Percentiles rank a stretch among this genome's conserved stretches.
Evolutionary conservation across 2,888 invertebrate genomes (phyloP).

Genomic region (Platycnemis pennipes): DNA sequence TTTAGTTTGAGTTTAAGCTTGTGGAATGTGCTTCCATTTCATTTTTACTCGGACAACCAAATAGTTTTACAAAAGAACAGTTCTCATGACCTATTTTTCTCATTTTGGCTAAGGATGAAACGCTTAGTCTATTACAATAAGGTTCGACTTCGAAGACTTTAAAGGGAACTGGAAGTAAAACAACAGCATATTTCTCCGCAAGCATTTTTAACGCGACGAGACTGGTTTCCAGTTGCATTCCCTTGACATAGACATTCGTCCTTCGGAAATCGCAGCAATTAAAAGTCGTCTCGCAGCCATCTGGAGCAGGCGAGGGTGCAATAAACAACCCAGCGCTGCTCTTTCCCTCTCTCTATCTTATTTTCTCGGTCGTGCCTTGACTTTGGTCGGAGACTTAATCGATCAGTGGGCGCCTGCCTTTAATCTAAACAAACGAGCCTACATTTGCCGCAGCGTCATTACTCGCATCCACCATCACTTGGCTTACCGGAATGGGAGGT

Average conservation of each 20-base stretch:
- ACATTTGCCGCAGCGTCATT: background rate
- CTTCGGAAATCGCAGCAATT: background rate
- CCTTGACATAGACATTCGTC: background rate
- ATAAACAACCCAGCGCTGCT: background rate
- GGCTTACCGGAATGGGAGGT: background rate
- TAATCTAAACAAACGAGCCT: constrained; percentile 19
- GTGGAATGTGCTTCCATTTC: too few species aligned
- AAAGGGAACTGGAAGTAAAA: background rate
- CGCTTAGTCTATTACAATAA: too few species aligned
- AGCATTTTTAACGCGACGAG: background rate
- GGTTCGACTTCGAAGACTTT: background rate
- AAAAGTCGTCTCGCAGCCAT: background rate
- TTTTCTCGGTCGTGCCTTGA: constrained; percentile 8
- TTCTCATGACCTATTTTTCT: too few species aligned
- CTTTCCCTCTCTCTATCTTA: background rate
- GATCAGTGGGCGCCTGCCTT: background rate
- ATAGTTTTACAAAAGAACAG: too few species aligned
- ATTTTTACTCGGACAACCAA: too few species aligned
- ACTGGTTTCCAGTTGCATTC: background rate
- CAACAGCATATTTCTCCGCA: background rate
- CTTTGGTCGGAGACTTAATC: constrained; percentile 1
- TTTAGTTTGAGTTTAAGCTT: too few species aligned
- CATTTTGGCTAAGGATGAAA: too few species aligned
- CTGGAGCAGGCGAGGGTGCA: background rate
- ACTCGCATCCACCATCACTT: background rate